Percentiles rank a stretch among this genome's conserved stretches.
These are phyloP conservation scores for Gasterosteus nipponicus DNA, from an alignment of 2,113 vertebrate species.

Conservation along the genomic window DNA sequence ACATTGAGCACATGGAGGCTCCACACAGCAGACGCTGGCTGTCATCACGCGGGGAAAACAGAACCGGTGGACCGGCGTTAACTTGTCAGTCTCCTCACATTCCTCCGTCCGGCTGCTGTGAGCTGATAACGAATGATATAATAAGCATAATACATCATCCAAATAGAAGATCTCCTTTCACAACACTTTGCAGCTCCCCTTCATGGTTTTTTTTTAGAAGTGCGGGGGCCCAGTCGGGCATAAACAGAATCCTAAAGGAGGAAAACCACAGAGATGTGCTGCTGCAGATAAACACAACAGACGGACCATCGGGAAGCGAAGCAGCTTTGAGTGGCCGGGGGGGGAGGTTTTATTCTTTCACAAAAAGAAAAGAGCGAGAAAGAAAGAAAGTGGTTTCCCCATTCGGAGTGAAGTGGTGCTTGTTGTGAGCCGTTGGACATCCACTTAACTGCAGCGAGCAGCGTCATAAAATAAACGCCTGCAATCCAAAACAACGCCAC, in stretches of 20 bases:
- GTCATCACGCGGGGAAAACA: constrained; percentile 32
- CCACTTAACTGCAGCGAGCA: constrained; percentile 52
- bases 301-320: constrained; percentile 33
- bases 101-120: constrained; percentile 35
- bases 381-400: constrained; percentile 33
- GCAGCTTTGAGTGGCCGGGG: constrained; percentile 35
- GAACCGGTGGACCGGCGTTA: constrained; percentile 27
- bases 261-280: constrained; percentile 55
- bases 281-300: constrained; percentile 62
- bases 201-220: constrained; percentile 54
- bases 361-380: neutral
- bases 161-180: constrained; percentile 51
- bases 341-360: constrained; percentile 24
- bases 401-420: constrained; percentile 15
- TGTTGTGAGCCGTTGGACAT: constrained; percentile 37
- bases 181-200: constrained; percentile 29
- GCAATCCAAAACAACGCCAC: constrained; percentile 46
- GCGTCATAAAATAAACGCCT: constrained; percentile 50
- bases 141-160: constrained; percentile 57
- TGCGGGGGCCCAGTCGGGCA: constrained; percentile 31
- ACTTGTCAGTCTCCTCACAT: constrained; percentile 32
- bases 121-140: constrained; percentile 58
- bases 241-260: constrained; percentile 49
- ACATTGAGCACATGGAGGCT: neutral
- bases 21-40: neutral